phyloP scores from a whole-genome alignment of 1,140 invertebrate genomes.

The Brachionus asplanchnoidis region DNA sequence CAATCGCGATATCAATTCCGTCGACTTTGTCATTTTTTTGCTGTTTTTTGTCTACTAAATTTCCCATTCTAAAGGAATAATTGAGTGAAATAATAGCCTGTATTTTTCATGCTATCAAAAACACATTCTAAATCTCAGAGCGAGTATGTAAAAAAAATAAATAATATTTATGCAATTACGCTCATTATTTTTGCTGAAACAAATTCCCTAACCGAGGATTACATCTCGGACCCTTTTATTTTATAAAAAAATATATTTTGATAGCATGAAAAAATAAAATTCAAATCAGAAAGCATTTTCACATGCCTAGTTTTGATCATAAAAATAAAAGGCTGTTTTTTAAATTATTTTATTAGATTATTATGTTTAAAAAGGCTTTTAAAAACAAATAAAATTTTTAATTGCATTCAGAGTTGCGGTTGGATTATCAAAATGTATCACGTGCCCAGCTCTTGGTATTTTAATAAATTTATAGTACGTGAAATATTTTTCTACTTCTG shows the following conservation, averaged over 20 bases:
- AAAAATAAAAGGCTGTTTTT: not conserved
- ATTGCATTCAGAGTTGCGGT: not conserved
- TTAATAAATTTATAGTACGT: not conserved
- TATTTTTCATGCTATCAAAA: too few species aligned
- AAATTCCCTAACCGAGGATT: too few species aligned
- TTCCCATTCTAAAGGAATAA: not conserved
- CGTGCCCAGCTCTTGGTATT: slow-evolving; percentile 32
- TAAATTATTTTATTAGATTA: not conserved
- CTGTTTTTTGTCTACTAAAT: not conserved
- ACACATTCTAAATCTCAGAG: too few species aligned
- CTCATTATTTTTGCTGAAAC: too few species aligned
- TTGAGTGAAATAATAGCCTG: too few species aligned
- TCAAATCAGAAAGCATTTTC: not conserved
- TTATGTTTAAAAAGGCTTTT: not conserved
- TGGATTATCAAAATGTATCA: slow-evolving; percentile 33
- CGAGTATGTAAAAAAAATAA: too few species aligned
- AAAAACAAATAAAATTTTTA: slow-evolving; percentile 27
- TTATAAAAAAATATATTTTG: too few species aligned
- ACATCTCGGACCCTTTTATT: too few species aligned
- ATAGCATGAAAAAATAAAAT: too few species aligned
- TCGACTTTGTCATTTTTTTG: not conserved
- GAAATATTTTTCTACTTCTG: slow-evolving; percentile 7
- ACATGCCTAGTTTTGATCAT: not conserved
- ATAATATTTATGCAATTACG: too few species aligned
- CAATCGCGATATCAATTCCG: not conserved